Conservation (phyloP, 2,888 invertebrate genomes). For the Melinopterus prodromus region DNA sequence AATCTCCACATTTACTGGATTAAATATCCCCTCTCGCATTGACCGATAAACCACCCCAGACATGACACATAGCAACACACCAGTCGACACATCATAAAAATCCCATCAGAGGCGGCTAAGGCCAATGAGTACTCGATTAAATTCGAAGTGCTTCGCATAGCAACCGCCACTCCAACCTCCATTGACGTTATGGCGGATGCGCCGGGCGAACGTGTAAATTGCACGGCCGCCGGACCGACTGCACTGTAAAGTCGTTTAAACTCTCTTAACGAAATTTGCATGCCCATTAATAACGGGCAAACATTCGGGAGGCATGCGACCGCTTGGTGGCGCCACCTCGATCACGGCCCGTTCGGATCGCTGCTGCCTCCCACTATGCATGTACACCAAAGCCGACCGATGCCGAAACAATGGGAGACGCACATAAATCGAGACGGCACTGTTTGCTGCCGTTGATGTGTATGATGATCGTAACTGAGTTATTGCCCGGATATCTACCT, state of each 20-base stretch:
- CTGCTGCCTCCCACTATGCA: background rate
- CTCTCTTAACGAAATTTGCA: slow-evolving; percentile 36
- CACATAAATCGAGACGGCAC: slow-evolving; percentile 18
- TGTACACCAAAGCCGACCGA: background rate
- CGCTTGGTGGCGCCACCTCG: slow-evolving; percentile 4
- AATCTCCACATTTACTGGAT: no score
- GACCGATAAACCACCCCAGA: no score
- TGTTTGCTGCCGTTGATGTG: slow-evolving; percentile 21
- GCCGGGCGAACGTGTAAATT: background rate
- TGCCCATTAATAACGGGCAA: slow-evolving; percentile 36
- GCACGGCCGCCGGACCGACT: background rate
- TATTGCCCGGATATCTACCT: slow-evolving; percentile 17
- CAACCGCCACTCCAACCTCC: background rate
- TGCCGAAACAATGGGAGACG: slow-evolving; percentile 15
- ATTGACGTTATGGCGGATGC: slow-evolving; percentile 4
- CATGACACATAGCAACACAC: background rate
- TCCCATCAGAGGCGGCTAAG: background rate
- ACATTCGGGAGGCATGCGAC: slow-evolving; percentile 27
- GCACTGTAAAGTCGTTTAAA: slow-evolving; percentile 26
- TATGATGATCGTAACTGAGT: slow-evolving; percentile 22
- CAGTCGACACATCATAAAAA: background rate
- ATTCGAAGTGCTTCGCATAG: background rate
- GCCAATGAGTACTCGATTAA: background rate
- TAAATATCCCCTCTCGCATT: no score
- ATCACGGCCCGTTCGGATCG: background rate